Conservation (phyloP, 2,113 vertebrate genomes). For the Daboia siamensis region DNA sequence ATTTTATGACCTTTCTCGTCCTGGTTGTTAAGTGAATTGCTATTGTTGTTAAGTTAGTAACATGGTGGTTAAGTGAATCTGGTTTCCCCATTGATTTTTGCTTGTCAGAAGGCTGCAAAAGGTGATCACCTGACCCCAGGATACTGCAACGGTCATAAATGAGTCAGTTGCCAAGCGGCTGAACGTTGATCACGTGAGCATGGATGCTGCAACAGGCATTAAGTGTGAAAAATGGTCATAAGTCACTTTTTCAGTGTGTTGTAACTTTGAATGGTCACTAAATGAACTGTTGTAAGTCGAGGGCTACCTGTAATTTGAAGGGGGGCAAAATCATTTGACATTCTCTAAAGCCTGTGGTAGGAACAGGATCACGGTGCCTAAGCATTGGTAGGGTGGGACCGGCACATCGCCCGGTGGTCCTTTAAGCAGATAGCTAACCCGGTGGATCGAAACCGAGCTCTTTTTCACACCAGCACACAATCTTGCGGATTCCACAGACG, state of each 20-base stretch:
- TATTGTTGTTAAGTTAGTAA: too few species aligned
- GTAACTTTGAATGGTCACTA: not conserved
- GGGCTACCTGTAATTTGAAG: not conserved
- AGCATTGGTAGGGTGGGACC: not conserved
- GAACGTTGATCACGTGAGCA: not conserved
- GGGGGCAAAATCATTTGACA: not conserved
- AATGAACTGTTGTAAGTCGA: not conserved
- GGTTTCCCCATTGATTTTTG: too few species aligned
- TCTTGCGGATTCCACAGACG: not conserved
- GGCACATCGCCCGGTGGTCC: not conserved
- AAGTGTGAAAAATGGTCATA: not conserved
- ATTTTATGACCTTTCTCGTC: not conserved
- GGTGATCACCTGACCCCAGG: too few species aligned
- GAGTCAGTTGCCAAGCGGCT: not conserved
- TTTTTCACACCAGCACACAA: too few species aligned
- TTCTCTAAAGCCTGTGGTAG: not conserved
- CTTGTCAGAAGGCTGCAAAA: too few species aligned
- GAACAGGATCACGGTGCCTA: not conserved
- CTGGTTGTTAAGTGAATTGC: not conserved
- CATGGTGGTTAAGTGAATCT: too few species aligned
- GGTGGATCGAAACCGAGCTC: not conserved
- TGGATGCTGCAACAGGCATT: not conserved
- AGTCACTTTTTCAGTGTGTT: not conserved
- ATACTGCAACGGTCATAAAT: too few species aligned
- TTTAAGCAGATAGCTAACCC: not conserved